Evolutionary conservation across 2,113 vertebrate species (phyloP), one percentile per base, ranked within the genome.

Genomic region (Spea multiplicata): DNA sequence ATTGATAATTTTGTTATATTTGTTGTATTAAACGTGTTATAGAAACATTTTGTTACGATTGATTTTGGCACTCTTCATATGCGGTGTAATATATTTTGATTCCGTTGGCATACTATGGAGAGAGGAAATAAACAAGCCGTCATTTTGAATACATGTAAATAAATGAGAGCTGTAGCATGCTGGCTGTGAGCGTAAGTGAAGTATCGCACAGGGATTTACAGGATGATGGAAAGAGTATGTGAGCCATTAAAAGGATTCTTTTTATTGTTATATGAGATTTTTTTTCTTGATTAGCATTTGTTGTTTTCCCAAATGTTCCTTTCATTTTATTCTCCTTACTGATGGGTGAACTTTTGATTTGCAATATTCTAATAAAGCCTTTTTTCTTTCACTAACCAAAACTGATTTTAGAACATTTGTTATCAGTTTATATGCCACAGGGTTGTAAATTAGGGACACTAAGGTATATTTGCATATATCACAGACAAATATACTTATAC

Each of bases 211-310:
- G 30, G 49, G 50, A 67, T 75, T 67, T 48, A 68, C 44, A 68
- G 65, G 57, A 68, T 68, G 74, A 76, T 66, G 45, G n/a, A 75
- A 67, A 5, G 73, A 45, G 14, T 67, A 46, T 67, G 74, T 5
- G 17, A 67, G 52, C 49, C 44, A 76, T 67, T 76, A 57, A 66
- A 75, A 66, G 9, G 44, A 76, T 47, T 66, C 3, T 75, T 75
- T 75, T 55, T 46, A 55, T 17, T 69, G 44, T 49, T 49, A 53
- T 44, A 75, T 52, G 16, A 67, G 59, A 66, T 67, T 17, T 6
- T 50, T 65, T 44, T 49, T 65, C 61, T 30, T 44, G 61, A 52
- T 52, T 50, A 74, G 17, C 17, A 74, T 55, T 66, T 46, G 49
- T 55, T 67, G 44, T 30, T 55, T 44, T 52, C 3, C 62, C 8